phyloP scores from a whole-genome alignment of 2,113 vertebrate species.

The Alaudala cheleensis region DNA sequence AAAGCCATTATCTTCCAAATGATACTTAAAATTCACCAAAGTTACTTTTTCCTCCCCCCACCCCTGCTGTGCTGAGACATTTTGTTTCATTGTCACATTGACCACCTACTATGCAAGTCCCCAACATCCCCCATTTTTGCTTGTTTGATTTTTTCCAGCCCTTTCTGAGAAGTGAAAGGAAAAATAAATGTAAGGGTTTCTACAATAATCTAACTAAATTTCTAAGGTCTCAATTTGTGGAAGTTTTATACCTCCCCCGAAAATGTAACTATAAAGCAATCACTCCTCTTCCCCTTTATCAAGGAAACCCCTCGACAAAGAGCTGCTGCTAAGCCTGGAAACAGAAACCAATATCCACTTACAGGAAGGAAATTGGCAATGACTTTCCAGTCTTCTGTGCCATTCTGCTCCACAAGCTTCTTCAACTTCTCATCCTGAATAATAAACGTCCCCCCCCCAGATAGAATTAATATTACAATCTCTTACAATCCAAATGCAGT shows the following conservation, averaged over 20 bases:
- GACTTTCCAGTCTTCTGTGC: constrained; percentile 98
- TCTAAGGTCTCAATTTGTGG: background rate
- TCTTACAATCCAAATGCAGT: background rate
- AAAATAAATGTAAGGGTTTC: constrained; percentile 10
- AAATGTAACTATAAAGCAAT: constrained; percentile 32
- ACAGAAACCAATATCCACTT: constrained; percentile 72
- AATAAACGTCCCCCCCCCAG: background rate
- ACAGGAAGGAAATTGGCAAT: constrained; percentile 95
- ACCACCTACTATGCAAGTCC: background rate
- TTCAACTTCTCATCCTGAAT: constrained; percentile 96
- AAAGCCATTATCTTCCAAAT: background rate
- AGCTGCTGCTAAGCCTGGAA: constrained; percentile 23
- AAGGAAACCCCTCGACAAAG: constrained; percentile 41
- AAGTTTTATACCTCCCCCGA: constrained; percentile 2
- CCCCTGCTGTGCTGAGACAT: background rate
- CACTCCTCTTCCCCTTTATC: background rate
- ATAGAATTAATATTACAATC: background rate
- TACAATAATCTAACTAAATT: background rate
- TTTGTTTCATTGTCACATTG: background rate
- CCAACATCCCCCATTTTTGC: background rate
- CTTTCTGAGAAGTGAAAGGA: constrained; percentile 19
- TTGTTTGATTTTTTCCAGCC: background rate
- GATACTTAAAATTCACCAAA: background rate
- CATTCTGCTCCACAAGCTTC: constrained; percentile 94
- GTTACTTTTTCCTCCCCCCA: background rate